phyloP scores from a whole-genome alignment of 2,113 vertebrate species.

The Amphilophus citrinellus region DNA sequence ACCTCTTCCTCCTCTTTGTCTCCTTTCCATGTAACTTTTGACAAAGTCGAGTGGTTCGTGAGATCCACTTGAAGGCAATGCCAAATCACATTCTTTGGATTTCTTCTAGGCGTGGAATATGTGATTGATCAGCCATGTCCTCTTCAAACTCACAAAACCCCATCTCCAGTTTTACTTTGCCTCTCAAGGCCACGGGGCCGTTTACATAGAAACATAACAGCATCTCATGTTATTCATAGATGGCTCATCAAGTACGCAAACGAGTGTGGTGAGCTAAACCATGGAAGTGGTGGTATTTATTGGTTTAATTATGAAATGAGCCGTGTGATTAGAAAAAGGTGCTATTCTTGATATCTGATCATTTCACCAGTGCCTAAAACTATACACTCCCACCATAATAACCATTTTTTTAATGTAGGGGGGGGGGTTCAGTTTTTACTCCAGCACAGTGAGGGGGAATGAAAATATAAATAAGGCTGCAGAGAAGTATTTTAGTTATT shows the following conservation, averaged over 20 bases:
- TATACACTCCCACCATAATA: too few relatives aligned
- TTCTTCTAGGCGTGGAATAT: background rate
- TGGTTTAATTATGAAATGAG: too few relatives aligned
- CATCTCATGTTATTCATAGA: background rate
- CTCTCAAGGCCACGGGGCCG: background rate
- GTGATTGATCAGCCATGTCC: background rate
- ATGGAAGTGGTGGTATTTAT: background rate
- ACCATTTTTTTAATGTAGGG: too few relatives aligned
- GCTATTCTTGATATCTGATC: background rate
- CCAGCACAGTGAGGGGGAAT: too few relatives aligned
- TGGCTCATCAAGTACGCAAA: background rate
- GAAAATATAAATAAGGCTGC: too few relatives aligned
- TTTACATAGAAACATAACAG: constrained; percentile 1
- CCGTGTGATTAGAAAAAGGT: too few relatives aligned
- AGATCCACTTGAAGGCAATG: constrained; percentile 22
- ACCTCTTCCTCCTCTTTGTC: constrained; percentile 18
- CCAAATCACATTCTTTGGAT: background rate
- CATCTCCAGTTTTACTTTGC: background rate
- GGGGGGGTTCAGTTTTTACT: too few relatives aligned
- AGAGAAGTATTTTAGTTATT: too few relatives aligned
- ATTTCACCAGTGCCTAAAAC: background rate
- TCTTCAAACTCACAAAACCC: background rate
- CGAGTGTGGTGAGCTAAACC: background rate
- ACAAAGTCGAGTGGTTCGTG: constrained; percentile 16
- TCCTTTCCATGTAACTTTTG: constrained; percentile 5